Base-by-base conservation (phyloP, 2,797 vertebrate species). In the Gephyroberyx darwinii region DNA sequence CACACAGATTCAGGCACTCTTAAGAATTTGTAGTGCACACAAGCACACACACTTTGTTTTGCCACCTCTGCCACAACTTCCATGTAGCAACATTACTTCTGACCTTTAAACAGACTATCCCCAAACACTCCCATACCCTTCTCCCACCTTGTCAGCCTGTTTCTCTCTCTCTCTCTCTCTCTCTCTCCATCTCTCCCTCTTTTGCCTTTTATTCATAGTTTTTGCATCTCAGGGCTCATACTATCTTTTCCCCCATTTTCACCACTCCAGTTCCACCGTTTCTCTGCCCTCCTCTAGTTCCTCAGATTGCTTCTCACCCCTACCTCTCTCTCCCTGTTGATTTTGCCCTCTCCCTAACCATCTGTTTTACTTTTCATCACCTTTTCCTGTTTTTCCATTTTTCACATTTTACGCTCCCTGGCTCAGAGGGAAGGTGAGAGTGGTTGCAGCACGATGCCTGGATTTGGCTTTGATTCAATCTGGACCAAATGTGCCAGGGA, bases 51-150 rank as follows among this genome's bases (percentile, higher is more conserved):
- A 71, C 69, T 61, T 58, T 77, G 57, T 75, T 85, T 67, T 73
- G 59, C 80, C 78, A 16, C 58, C 75, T 59, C 70, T 65, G 71
- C 71, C 76, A 66, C 72, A 63, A 10, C 73, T 64, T 47, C 75
- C 64, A 56, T 78, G 77, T 78, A 78, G 47, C 75, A 86, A 89
- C 86, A 89, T 90, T 81, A 83, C 87, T 87, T 82, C 65, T 82
- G 57, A 82, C 88, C 86, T 86, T 88, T 86, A 90, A 84, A 83
- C 75, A 74, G 83, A 75, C 65, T 71, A 69, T 67, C 66, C 71
- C 81, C 70, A 5, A 53, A 81, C 79, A 77, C 77, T 64, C 75
- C 66, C 37, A 17, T 41, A 65, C 70, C 14, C 77, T 80, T 59
- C 65, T 67, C 30, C 72, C 81, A 81, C 69, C 81, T 59, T 65